Evolutionary conservation across 2,888 invertebrate species (phyloP).

Genomic region (Junonia oenone): DNA sequence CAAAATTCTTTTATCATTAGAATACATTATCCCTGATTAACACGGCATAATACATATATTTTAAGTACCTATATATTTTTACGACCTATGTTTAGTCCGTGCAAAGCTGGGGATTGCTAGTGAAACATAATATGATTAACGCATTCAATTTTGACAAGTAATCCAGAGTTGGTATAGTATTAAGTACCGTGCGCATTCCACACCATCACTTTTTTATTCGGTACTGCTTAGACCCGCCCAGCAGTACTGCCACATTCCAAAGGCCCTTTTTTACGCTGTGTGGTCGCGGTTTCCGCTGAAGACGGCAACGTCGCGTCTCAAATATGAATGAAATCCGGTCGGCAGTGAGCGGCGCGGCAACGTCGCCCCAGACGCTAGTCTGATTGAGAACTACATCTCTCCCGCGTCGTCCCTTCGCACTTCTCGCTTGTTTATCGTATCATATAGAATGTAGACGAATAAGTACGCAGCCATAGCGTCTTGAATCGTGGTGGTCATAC

Average conservation of each 20-base stretch:
- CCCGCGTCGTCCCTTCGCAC: slow-evolving; percentile 59
- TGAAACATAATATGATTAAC: background rate
- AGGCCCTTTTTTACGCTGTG: slow-evolving; percentile 77
- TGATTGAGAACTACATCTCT: slow-evolving; percentile 76
- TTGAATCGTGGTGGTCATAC: slow-evolving; percentile 44
- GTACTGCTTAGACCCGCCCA: slow-evolving; percentile 66
- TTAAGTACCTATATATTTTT: no score
- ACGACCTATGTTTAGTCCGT: no score
- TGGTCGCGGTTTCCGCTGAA: slow-evolving; percentile 78
- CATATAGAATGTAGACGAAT: slow-evolving; percentile 31
- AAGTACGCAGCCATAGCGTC: slow-evolving; percentile 31
- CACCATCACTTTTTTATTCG: slow-evolving; percentile 63
- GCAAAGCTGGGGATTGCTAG: no score
- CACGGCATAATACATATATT: no score
- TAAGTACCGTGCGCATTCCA: slow-evolving; percentile 66
- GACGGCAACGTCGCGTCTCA: slow-evolving; percentile 77
- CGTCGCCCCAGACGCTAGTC: slow-evolving; percentile 71
- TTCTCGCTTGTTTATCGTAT: slow-evolving; percentile 36
- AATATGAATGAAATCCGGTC: slow-evolving; percentile 80
- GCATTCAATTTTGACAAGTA: slow-evolving; percentile 24
- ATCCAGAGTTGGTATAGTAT: slow-evolving; percentile 20
- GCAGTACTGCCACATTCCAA: slow-evolving; percentile 76
- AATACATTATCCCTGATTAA: no score
- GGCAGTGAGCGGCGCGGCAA: slow-evolving; percentile 69
- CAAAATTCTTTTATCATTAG: no score